Conservation (phyloP, 1,140 invertebrate genomes). For the Trachymyrmex septentrionalis region DNA sequence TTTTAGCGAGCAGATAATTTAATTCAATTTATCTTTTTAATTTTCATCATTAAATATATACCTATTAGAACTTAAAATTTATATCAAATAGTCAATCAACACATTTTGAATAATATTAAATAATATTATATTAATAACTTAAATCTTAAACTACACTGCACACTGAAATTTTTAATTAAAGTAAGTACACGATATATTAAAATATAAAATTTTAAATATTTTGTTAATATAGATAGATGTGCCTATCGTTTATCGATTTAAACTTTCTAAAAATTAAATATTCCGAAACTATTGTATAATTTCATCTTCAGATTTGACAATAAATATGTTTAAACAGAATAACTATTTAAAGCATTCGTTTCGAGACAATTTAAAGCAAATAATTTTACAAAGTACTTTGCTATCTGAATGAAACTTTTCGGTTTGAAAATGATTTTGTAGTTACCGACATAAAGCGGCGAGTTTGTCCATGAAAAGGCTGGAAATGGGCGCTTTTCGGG, state of each 20-base stretch:
- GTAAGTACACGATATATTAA: background rate
- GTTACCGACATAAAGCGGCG: background rate
- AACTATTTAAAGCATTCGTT: background rate
- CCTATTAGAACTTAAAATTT: background rate
- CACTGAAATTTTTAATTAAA: slow-evolving; percentile 1
- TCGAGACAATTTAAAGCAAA: slow-evolving; percentile 8
- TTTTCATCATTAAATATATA: background rate
- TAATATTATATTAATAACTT: slow-evolving; percentile 4
- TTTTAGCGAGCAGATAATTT: background rate
- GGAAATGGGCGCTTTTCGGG: background rate
- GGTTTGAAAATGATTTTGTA: slow-evolving; percentile 38
- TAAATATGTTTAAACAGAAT: background rate
- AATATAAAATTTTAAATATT: slow-evolving; percentile 5
- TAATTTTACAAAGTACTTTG: background rate
- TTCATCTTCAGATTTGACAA: background rate
- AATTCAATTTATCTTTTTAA: background rate
- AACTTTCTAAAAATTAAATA: background rate
- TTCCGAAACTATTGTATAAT: background rate
- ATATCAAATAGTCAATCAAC: background rate
- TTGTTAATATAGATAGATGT: background rate
- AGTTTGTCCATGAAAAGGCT: slow-evolving; percentile 32
- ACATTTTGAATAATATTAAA: background rate
- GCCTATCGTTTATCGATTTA: background rate
- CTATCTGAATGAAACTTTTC: background rate
- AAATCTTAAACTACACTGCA: background rate